phyloP scores from a whole-genome alignment of 1,140 invertebrate genomes.

The Drosophila virilis region DNA sequence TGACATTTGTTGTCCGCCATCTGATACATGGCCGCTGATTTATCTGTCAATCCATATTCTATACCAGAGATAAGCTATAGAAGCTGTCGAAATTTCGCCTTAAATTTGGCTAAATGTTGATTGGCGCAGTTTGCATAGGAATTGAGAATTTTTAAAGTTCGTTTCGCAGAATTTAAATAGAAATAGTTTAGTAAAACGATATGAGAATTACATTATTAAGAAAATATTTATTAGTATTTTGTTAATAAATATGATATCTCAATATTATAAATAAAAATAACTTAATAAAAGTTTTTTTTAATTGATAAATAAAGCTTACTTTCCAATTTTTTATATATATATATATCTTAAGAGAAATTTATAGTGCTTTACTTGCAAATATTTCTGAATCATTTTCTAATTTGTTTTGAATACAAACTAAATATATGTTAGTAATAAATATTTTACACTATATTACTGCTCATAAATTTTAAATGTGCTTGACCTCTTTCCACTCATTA shows the following conservation, averaged over 20 bases:
- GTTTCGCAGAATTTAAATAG: not conserved
- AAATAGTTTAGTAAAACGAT: not conserved
- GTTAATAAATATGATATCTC: no score
- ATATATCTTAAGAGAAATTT: not conserved
- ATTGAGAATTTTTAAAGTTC: not conserved
- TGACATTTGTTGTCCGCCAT: conserved; percentile 35
- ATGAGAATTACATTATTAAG: no score
- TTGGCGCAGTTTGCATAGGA: conserved; percentile 15
- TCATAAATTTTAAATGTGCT: conserved; percentile 3
- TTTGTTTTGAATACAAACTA: not conserved
- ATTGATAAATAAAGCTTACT: no score
- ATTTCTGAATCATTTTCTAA: not conserved
- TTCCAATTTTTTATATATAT: no score
- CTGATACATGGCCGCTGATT: conserved; percentile 27
- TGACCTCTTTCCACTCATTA: conserved; percentile 15
- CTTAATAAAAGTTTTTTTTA: no score
- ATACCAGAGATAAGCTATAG: not conserved
- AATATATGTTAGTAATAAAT: conserved; percentile 8
- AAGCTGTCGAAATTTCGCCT: not conserved
- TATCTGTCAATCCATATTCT: conserved; percentile 7
- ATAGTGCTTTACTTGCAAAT: not conserved
- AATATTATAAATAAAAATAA: no score
- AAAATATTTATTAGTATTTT: no score
- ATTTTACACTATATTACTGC: not conserved
- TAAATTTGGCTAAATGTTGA: conserved; percentile 7